Percentiles rank a stretch among this genome's conserved stretches.
Conservation (phyloP, 1,140 invertebrate species). For the Coenobita brevimanus region DNA sequence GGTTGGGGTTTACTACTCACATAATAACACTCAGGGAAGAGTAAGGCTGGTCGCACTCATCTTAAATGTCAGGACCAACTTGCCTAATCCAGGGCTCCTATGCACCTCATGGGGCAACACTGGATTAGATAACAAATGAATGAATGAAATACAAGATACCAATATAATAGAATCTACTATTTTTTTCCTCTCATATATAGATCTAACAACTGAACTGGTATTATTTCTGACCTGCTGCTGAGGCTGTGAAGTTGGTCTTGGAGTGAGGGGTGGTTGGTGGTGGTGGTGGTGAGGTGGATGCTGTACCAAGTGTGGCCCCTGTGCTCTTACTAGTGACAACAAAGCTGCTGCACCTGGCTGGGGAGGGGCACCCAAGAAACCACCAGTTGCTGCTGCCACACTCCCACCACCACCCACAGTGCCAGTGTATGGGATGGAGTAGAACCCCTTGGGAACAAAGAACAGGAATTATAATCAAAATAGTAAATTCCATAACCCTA, state of each 20-base stretch:
- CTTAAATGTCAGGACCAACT: too few relatives aligned
- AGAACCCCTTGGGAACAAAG: conserved; percentile 51
- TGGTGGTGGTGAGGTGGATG: conserved; percentile 58
- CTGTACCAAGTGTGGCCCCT: conserved; percentile 58
- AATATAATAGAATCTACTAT: too few relatives aligned
- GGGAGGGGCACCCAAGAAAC: conserved; percentile 75
- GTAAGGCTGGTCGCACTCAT: too few relatives aligned
- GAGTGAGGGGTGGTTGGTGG: neutral
- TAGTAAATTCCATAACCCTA: neutral
- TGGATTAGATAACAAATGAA: too few relatives aligned
- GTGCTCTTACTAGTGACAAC: conserved; percentile 73
- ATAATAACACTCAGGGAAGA: too few relatives aligned
- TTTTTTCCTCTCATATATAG: too few relatives aligned
- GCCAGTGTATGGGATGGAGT: conserved; percentile 50
- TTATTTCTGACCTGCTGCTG: conserved; percentile 62
- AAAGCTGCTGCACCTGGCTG: conserved; percentile 71
- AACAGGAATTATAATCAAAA: neutral
- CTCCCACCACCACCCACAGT: conserved; percentile 54
- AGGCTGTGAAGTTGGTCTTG: conserved; percentile 47
- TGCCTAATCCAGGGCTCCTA: too few relatives aligned
- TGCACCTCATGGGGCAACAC: too few relatives aligned
- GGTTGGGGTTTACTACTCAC: too few relatives aligned
- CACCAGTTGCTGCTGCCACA: conserved; percentile 72
- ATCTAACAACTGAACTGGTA: too few relatives aligned
- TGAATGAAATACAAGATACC: too few relatives aligned